A percentile compares a stretch with the other conserved stretches of the same genome.
These are phyloP conservation scores for Mythimna vitellina DNA, from an alignment of 2,888 invertebrate genomes.

Conservation along the genomic window DNA sequence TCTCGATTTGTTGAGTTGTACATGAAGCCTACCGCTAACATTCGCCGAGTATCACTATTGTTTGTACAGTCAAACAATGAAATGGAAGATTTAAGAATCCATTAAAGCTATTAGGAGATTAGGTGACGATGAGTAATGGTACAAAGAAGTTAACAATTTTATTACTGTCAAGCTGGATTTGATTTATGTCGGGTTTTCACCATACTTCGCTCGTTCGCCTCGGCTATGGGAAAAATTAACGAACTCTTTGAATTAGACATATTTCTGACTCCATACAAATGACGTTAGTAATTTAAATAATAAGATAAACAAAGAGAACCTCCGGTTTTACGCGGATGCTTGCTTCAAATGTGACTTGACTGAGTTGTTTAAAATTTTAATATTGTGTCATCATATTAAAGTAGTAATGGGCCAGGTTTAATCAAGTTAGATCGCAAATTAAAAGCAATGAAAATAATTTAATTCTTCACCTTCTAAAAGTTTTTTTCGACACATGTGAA, in stretches of 20 bases:
- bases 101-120: constrained; percentile 49
- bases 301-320: constrained; percentile 37
- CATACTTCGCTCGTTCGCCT: constrained; percentile 18
- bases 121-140: constrained; percentile 41
- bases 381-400: not conserved
- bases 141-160: constrained; percentile 47
- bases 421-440: not conserved
- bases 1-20: constrained; percentile 36
- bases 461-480: too few relatives aligned
- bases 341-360: constrained; percentile 29
- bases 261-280: constrained; percentile 41
- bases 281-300: constrained; percentile 43
- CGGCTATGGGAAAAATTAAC: constrained; percentile 40
- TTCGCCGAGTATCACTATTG: constrained; percentile 35
- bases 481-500: too few relatives aligned
- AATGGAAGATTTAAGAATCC: constrained; percentile 48
- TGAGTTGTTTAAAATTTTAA: not conserved
- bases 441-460: constrained; percentile 1
- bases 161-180: constrained; percentile 47
- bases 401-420: not conserved
- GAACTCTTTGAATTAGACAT: constrained; percentile 26
- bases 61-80: constrained; percentile 34
- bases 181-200: constrained; percentile 53
- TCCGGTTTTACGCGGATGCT: constrained; percentile 56
- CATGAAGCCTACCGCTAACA: constrained; percentile 32